Evolutionary conservation across 2,797 vertebrate species (phyloP), one percentile per base, ranked within the genome.

Genomic region (Gymnopithys bicolor): DNA sequence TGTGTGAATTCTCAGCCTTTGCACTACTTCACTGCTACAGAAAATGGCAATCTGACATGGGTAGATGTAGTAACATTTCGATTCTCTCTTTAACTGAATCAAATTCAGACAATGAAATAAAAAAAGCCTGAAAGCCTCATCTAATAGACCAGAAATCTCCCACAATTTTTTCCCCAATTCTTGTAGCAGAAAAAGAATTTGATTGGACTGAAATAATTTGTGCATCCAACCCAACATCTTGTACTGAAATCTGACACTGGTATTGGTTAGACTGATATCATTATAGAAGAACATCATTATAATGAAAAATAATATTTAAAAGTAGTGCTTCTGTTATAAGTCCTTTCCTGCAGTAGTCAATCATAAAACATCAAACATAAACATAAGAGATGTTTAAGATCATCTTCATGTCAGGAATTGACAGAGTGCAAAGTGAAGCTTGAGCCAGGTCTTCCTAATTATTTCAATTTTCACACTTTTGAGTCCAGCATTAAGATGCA

Each of bases 261-360:
- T 8, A 22, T 95, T 84, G 33, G 81, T 88, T 24, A 60, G 19
- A 87, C 24, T 39, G 33, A 78, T 49, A 6, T 53, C 32, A 39
- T 86, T 74, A 52, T 18, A 55, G 22, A 48, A 82, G 23, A 80
- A 78, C 11, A 63, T 24, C 12, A 12, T 87, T 79, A 71, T 37
- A 70, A 63, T 53, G 70, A 95, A 93, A 84, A 93, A 88, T 41
- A 88, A 55, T 85, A 78, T 30, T 70, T 83, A 73, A 84, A 94
- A 96, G 39, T 67, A 19, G 8, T 81, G 25, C 25, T 79, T 83
- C 84, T 70, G 68, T 89, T 86, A 84, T 58, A n/a, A 93, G 45
- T 35, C 66, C 27, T 79, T 91, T 89, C 55, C 59, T 84, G 39
- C 45, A 46, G 24, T 45, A 86, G 78, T 5, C 87, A 69, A 86